phyloP scores from a whole-genome alignment of 1,140 invertebrate genomes.

The Hycleus cichorii region DNA sequence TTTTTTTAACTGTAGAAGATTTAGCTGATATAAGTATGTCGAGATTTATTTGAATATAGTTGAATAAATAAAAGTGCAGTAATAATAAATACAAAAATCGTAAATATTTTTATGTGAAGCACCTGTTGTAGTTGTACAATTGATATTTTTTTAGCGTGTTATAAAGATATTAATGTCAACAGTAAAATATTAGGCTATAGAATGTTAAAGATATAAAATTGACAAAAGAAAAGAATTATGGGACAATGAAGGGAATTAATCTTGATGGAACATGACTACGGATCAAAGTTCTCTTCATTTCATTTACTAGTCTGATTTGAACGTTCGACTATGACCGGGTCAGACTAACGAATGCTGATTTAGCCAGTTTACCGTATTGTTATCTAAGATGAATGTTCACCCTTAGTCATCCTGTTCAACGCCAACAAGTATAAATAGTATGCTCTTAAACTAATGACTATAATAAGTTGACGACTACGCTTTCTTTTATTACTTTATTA shows the following conservation, averaged over 20 bases:
- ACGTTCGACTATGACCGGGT: slow-evolving; percentile 1
- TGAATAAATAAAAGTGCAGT: no score
- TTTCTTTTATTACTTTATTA: slow-evolving; percentile 19
- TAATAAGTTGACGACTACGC: slow-evolving; percentile 14
- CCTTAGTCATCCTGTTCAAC: slow-evolving; percentile 21
- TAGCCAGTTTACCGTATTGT: slow-evolving; percentile 28
- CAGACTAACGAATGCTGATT: slow-evolving; percentile 23
- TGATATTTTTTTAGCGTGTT: no score
- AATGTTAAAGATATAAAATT: background rate
- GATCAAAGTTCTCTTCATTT: background rate
- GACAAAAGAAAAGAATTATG: background rate
- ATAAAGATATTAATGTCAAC: no score
- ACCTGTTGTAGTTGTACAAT: no score
- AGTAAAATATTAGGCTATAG: background rate
- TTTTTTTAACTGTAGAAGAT: no score
- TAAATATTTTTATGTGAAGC: no score
- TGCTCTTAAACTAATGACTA: slow-evolving; percentile 18
- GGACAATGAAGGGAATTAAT: background rate
- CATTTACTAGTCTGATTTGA: slow-evolving; percentile 8
- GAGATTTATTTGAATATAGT: no score
- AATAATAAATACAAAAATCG: no score
- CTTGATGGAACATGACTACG: background rate
- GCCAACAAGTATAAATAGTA: slow-evolving; percentile 23
- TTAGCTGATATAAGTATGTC: no score
- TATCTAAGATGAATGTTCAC: slow-evolving; percentile 24